Conservation (phyloP, 2,888 invertebrate genomes). For the Silvanus unidentatus region DNA sequence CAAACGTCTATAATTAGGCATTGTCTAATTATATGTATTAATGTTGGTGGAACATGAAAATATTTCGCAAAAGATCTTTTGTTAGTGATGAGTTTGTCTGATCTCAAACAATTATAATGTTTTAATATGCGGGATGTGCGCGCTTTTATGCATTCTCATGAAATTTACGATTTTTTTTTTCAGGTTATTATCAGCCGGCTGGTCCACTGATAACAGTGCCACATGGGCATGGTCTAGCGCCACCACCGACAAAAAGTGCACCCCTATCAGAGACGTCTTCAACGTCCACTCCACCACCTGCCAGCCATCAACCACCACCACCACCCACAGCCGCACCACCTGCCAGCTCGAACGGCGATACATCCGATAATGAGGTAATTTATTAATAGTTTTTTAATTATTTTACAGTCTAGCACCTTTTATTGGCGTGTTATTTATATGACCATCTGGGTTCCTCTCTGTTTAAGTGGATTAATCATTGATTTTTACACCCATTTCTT, state of each 20-base stretch:
- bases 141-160: too few relatives aligned
- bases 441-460: too few relatives aligned
- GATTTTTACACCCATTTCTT: too few relatives aligned
- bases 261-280: constrained; percentile 41
- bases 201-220: constrained; percentile 78
- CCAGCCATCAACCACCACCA: constrained; percentile 41
- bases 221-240: constrained; percentile 45
- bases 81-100: too few relatives aligned
- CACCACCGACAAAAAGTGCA: constrained; percentile 43
- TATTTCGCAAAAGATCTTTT: too few relatives aligned
- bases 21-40: too few relatives aligned
- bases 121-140: too few relatives aligned
- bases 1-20: too few relatives aligned
- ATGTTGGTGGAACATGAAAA: too few relatives aligned
- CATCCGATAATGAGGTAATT: constrained; percentile 46
- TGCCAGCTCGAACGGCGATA: constrained; percentile 42
- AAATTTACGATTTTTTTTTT: constrained; percentile 24
- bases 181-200: constrained; percentile 89
- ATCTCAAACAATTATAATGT: too few relatives aligned
- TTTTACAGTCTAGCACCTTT: neutral
- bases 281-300: constrained; percentile 51
- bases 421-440: too few relatives aligned
- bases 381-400: neutral
- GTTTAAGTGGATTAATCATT: too few relatives aligned
- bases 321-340: constrained; percentile 33